Percentiles rank a stretch among this genome's conserved stretches.
Evolutionary conservation across 2,888 invertebrate species (phyloP).

Genomic region (Synergus gifuensis): DNA sequence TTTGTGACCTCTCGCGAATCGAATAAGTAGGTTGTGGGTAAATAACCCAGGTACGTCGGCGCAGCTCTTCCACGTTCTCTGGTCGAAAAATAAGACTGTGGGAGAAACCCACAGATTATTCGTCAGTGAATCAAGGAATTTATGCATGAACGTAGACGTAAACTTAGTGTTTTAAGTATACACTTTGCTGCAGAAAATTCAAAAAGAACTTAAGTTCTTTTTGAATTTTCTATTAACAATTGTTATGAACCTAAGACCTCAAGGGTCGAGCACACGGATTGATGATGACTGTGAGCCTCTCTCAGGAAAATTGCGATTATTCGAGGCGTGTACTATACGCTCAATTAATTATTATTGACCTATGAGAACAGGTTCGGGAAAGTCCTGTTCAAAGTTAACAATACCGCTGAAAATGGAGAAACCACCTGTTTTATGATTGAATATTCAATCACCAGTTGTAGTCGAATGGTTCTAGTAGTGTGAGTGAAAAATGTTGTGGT

Average conservation of each 20-base stretch:
- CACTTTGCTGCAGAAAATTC: constrained; percentile 5
- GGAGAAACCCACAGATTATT: constrained; percentile 6
- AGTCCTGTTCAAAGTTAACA: neutral
- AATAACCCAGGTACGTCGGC: constrained; percentile 8
- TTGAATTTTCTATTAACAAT: too few relatives aligned
- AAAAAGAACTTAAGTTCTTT: constrained; percentile 35
- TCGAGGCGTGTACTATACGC: constrained; percentile 23
- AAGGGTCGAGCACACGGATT: constrained; percentile 25
- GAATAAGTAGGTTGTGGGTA: constrained; percentile 39
- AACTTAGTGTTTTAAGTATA: constrained; percentile 11
- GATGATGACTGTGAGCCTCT: constrained; percentile 34
- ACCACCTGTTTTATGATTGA: too few relatives aligned
- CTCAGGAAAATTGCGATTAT: constrained; percentile 38
- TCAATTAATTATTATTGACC: constrained; percentile 16
- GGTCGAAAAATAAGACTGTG: constrained; percentile 29
- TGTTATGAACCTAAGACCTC: constrained; percentile 28
- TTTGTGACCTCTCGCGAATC: constrained; percentile 24
- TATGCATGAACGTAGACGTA: constrained; percentile 6
- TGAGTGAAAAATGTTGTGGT: too few relatives aligned
- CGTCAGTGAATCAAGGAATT: constrained; percentile 12
- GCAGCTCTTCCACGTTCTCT: constrained; percentile 1
- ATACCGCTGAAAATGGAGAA: neutral
- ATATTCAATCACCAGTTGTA: too few relatives aligned
- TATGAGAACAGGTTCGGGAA: neutral
- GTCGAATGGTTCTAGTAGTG: too few relatives aligned